Evolutionary conservation across 2,797 vertebrate genomes (phyloP).

Genomic region (Danio choprae): DNA sequence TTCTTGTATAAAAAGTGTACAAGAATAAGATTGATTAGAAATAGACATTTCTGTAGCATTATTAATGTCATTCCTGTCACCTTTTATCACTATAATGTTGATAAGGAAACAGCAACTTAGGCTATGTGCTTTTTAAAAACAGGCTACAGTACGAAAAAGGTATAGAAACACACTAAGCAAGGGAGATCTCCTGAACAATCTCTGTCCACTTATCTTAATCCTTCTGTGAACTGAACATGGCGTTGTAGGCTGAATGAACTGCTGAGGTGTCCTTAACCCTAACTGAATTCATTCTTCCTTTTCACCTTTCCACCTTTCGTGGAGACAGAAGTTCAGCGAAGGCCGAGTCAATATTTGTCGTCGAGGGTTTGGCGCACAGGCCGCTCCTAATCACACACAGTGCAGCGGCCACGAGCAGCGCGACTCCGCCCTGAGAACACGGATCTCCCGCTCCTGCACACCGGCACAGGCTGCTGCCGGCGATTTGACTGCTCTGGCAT

Average conservation of each 20-base stretch:
- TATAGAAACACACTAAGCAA: no score
- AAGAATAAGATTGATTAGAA: no score
- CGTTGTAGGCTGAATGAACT: conserved; percentile 29
- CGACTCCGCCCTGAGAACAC: conserved; percentile 74
- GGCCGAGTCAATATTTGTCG: conserved; percentile 78
- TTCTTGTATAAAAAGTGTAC: no score
- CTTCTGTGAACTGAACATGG: no score
- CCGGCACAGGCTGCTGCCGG: conserved; percentile 1
- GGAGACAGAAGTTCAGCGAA: conserved; percentile 57
- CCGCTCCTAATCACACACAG: conserved; percentile 67
- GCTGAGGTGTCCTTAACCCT: conserved; percentile 78
- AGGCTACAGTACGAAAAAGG: no score
- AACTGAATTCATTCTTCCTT: background rate
- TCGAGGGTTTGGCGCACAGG: conserved; percentile 63
- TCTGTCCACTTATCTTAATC: no score
- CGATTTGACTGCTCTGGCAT: conserved; percentile 42
- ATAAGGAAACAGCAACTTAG: no score
- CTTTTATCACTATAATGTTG: no score
- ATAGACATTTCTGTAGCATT: no score
- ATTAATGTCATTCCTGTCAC: no score
- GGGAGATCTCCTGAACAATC: background rate
- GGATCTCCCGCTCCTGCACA: conserved; percentile 65
- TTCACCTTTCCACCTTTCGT: background rate
- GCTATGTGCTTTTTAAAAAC: no score
- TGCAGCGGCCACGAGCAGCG: conserved; percentile 64